Percentiles rank a stretch among this genome's conserved stretches.
Conservation (phyloP, 2,888 invertebrate genomes). For the Dryomyza anilis region DNA sequence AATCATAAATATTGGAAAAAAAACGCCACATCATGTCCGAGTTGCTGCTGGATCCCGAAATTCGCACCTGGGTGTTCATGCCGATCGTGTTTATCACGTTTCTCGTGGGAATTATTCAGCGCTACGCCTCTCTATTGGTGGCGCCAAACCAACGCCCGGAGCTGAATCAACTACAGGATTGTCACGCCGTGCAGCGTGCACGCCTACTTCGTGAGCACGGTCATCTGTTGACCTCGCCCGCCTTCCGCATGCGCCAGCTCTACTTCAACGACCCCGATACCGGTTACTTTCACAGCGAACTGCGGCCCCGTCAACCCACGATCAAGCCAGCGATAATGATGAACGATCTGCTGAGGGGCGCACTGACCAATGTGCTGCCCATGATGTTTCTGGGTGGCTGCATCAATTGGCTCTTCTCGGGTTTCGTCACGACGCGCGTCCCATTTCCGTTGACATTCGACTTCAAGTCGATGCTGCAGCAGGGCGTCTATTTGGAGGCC, state of each 20-base stretch:
- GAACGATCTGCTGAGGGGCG: constrained; percentile 77
- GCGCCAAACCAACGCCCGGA: constrained; percentile 92
- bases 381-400: constrained; percentile 96
- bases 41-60: constrained; percentile 89
- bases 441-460: constrained; percentile 94
- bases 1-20: background rate
- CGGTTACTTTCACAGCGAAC: constrained; percentile 88
- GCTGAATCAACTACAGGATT: constrained; percentile 86
- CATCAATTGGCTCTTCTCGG: constrained; percentile 99
- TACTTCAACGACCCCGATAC: constrained; percentile 93
- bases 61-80: constrained; percentile 94
- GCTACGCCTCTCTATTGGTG: constrained; percentile 90
- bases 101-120: constrained; percentile 89
- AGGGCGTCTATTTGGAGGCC: constrained; percentile 89
- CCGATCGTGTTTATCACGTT: constrained; percentile 96
- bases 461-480: constrained; percentile 96
- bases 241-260: constrained; percentile 87
- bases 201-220: constrained; percentile 90
- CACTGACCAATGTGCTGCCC: constrained; percentile 92
- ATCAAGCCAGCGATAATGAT: constrained; percentile 68
- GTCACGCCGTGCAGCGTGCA: constrained; percentile 90
- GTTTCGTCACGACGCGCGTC: constrained; percentile 94
- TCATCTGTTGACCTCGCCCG: constrained; percentile 83
- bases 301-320: constrained; percentile 71
- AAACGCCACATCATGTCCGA: too few species aligned